Base-by-base conservation (phyloP, 2,888 invertebrate species). In the Aelia acuminata region DNA sequence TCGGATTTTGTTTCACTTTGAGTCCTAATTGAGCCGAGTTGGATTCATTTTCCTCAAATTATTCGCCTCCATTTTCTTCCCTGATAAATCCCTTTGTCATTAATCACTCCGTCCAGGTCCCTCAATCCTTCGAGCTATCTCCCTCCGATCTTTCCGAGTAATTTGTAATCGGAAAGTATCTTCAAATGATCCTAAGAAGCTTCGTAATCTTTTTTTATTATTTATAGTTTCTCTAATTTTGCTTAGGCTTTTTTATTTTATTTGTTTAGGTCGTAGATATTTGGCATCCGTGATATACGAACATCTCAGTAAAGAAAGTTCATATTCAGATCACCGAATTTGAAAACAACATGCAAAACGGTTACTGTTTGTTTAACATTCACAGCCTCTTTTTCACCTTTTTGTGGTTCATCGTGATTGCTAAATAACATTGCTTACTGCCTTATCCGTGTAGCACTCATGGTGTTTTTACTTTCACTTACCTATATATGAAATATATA, bases 11-110 rank as follows among this genome's bases (percentile, higher is more conserved):
- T 57, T 57, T 26, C 63, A 70, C 5, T 31, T 43, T n/a, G 18
- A 70, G 31, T 70, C 63, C 63, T 70, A 70, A 70, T 70, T 35
- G 35, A 70, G 31, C 18, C 63, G 63, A 35, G 13, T 70, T 35
- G 26, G 35, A 70, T 70, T 70, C 63, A 70, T 70, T 70, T 70
- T 70, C 63, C 31, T 70, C 63, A 70, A 35, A 31, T 70, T 70
- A 70, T 70, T 70, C 35, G 63, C 20, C 35, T 70, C 63, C 63
- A 31, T 31, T 70, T 70, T 18, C 31, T 70, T 35, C 7, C 63
- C 18, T 4, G 63, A 35, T 31, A 70, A 70, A 70, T 70, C 63
- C 57, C 63, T 35, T 35, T 35, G 7, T 35, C 63, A 70, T 70
- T 70, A 70, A 70, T 70, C 31, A 70, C 57, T 3, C 13, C 26